phyloP scores from a whole-genome alignment of 2,113 vertebrate species.

The Cryptotis parvus region DNA sequence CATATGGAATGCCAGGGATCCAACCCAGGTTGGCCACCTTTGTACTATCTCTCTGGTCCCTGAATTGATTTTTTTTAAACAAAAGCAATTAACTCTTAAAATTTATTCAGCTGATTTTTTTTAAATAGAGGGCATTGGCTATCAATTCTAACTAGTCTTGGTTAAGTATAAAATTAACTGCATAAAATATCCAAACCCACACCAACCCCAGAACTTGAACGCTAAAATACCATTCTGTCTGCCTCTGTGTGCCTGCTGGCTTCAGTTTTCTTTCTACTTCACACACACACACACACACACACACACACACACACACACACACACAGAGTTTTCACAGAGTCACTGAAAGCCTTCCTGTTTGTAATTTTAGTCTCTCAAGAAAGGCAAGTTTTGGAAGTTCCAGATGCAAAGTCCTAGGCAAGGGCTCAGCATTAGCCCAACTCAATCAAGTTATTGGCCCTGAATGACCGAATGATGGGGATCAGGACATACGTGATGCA shows the following conservation, averaged over 20 bases:
- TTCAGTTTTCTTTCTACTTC: constrained; percentile 6
- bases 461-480: not conserved
- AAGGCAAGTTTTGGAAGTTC: not conserved
- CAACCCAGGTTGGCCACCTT: too few species aligned
- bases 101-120: not conserved
- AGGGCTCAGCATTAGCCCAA: not conserved
- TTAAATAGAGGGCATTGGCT: constrained; percentile 7
- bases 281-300: not conserved
- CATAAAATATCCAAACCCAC: not conserved
- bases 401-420: not conserved
- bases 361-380: not conserved
- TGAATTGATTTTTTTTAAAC: too few species aligned
- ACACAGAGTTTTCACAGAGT: not conserved
- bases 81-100: not conserved
- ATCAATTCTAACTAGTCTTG: not conserved
- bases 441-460: not conserved
- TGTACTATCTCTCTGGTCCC: too few species aligned
- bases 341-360: not conserved
- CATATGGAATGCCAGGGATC: too few species aligned
- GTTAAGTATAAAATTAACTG: not conserved
- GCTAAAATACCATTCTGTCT: not conserved
- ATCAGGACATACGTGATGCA: not conserved
- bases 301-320: not conserved
- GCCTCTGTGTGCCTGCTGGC: not conserved
- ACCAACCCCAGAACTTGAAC: constrained; percentile 2